Evolutionary conservation across 1,140 invertebrate species (phyloP).

Genomic region (Sycophila sp.): DNA sequence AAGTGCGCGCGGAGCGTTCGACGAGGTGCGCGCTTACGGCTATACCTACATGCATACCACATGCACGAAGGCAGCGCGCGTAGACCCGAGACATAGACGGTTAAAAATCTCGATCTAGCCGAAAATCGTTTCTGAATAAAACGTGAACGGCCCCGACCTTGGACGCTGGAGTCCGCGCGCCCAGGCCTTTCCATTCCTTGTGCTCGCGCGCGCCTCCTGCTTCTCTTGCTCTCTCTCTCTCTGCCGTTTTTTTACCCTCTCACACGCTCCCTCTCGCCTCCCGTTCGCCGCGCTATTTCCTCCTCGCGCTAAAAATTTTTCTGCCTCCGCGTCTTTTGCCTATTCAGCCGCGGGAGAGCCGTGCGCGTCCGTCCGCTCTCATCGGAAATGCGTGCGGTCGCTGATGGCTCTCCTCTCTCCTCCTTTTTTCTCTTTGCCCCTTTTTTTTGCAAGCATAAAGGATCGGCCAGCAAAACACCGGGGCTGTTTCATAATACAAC

Average conservation of each 20-base stretch:
- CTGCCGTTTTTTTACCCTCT: background rate
- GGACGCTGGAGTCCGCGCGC: background rate
- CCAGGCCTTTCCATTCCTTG: background rate
- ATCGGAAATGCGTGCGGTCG: background rate
- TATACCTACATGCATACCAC: background rate
- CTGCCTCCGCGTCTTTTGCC: no score
- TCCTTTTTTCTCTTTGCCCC: no score
- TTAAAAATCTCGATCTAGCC: slow-evolving; percentile 23
- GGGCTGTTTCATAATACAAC: background rate
- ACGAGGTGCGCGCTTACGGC: background rate
- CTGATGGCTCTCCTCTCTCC: no score
- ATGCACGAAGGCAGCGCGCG: background rate
- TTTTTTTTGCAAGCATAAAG: background rate
- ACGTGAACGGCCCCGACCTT: slow-evolving; percentile 4
- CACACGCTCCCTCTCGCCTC: background rate
- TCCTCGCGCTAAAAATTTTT: no score
- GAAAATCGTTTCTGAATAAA: slow-evolving; percentile 32
- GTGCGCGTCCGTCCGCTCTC: no score
- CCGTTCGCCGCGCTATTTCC: background rate
- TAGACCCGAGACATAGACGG: background rate
- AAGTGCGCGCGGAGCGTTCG: no score
- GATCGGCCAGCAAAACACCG: background rate
- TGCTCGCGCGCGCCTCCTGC: no score
- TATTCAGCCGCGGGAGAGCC: no score
- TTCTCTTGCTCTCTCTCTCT: background rate